Base-by-base conservation (phyloP, 2,888 invertebrate species). In the Tinea semifulvella region DNA sequence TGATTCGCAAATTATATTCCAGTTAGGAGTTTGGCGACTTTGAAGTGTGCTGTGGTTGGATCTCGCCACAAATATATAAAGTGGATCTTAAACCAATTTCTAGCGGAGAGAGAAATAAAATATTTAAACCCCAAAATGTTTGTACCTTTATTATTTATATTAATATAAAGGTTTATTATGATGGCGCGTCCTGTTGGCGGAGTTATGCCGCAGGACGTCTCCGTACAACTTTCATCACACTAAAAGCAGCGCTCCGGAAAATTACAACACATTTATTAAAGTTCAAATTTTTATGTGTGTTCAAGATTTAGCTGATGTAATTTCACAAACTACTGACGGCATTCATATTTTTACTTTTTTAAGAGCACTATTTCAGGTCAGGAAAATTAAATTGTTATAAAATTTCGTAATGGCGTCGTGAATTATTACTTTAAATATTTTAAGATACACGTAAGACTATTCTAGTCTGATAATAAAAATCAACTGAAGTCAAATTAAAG, bases 181-280 rank as follows among this genome's bases (percentile, higher is more conserved):
- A 67, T 68, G 63, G 64, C 54, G 67, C 54, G 67, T 68, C 71
- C 71, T 75, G 76, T 79, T 64, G 67, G 63, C 76, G 79, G 75
- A 72, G 70, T 71, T 71, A 71, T 70, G 68, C 67, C 76, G 68
- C 76, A 53, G 61, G 76, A 76, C 76, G 71, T 66, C 68, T 60
- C 60, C 52, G 62, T 60, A 62, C 63, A 58, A 77, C 73, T 75
- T 77, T 76, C 75, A 76, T 76, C 74, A 75, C 64, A 74, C 75
- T 76, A 75, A 76, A 79, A 77, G 75, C 76, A 67, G 63, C 69
- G 67, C 26, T 70, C 73, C 69, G 64, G 68, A 67, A 72, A 71
- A 75, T 71, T 61, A 68, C 70, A 64, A 63, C 65, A 68, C 68
- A 76, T 73, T 77, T 26, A 76, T 72, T 76, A 75, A 65, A 71